These are phyloP conservation scores for Marcusenius ussheri DNA, from an alignment of 2,113 vertebrate genomes.

Conservation along the genomic window DNA sequence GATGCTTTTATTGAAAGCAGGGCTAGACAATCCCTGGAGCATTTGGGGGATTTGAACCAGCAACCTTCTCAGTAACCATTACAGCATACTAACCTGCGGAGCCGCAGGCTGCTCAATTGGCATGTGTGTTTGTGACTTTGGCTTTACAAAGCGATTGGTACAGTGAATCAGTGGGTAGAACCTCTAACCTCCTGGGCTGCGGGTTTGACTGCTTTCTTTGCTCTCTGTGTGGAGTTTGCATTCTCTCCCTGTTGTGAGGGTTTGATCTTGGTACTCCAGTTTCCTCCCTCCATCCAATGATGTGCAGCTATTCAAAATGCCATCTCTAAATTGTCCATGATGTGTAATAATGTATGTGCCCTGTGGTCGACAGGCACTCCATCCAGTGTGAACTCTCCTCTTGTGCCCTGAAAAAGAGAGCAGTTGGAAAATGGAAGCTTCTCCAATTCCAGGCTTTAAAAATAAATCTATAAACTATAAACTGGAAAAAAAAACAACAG, in stretches of 20 bases:
- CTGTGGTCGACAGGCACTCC: background rate
- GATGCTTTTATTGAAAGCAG: background rate
- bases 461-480: background rate
- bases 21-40: background rate
- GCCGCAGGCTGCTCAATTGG: background rate
- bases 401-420: background rate
- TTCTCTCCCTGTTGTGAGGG: background rate
- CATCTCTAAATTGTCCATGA: background rate
- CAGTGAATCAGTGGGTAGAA: background rate
- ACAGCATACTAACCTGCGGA: background rate
- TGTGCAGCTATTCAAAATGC: background rate
- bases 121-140: background rate
- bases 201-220: background rate
- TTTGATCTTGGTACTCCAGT: background rate
- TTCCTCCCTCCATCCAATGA: background rate
- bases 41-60: background rate
- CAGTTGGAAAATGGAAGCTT: background rate
- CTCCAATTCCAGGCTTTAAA: background rate
- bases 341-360: background rate
- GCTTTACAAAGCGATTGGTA: background rate
- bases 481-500: background rate
- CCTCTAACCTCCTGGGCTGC: background rate
- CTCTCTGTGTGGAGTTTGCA: background rate
- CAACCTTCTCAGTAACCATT: background rate
- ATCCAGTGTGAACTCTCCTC: background rate